These are phyloP conservation scores for Oreonectes daqikongensis DNA, from an alignment of 2,797 vertebrate genomes.

Conservation along the genomic window DNA sequence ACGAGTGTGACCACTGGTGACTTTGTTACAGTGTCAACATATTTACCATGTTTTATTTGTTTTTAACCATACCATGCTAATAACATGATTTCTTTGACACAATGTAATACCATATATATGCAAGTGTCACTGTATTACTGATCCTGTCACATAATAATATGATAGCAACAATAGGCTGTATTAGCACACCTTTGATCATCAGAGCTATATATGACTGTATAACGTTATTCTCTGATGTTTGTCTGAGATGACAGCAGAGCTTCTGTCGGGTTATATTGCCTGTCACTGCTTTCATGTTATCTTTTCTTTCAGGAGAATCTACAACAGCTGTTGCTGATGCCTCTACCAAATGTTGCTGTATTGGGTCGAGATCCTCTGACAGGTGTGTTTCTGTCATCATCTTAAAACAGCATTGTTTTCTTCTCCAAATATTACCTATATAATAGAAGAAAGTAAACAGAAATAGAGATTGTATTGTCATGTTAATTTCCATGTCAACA, in stretches of 20 bases:
- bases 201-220: background rate
- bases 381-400: constrained; percentile 70
- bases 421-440: background rate
- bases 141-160: too few relatives aligned
- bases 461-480: background rate
- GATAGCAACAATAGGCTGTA: background rate
- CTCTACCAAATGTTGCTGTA: constrained; percentile 84
- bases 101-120: too few relatives aligned
- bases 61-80: background rate
- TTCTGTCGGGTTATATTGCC: constrained; percentile 13
- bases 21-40: background rate
- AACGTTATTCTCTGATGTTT: background rate
- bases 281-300: constrained; percentile 2
- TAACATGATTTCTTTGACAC: background rate
- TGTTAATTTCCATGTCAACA: constrained; percentile 58
- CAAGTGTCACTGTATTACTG: too few relatives aligned
- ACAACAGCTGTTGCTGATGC: constrained; percentile 85
- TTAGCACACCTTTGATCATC: background rate
- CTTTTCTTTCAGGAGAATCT: constrained; percentile 80
- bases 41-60: background rate
- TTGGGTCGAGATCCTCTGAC: constrained; percentile 86
- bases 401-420: background rate
- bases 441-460: background rate
- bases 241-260: background rate
- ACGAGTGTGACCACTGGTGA: background rate